A percentile compares a stretch with the other conserved stretches of the same genome.
Conservation (phyloP, 2,113 vertebrate genomes). For the Sprattus sprattus region DNA sequence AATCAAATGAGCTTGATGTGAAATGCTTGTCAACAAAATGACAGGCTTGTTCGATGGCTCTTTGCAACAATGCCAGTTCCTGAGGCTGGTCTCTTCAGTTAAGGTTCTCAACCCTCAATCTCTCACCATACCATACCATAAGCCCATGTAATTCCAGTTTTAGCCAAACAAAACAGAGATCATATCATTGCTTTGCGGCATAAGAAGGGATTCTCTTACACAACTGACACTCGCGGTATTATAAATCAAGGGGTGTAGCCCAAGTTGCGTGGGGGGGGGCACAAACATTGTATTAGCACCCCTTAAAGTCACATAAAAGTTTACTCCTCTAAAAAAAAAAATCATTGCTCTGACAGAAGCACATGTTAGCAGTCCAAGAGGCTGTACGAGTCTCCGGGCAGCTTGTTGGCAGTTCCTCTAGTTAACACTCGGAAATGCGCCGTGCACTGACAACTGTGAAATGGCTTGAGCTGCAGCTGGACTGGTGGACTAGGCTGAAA, state of each 20-base stretch:
- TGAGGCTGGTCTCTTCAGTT: neutral
- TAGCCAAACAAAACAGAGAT: neutral
- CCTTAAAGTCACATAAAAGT: neutral
- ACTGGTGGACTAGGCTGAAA: slow-evolving; percentile 58
- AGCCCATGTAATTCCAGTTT: neutral
- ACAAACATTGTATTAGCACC: slow-evolving; percentile 15
- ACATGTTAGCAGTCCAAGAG: neutral
- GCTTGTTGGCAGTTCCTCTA: slow-evolving; percentile 16
- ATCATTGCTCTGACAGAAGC: neutral
- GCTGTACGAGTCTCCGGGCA: neutral
- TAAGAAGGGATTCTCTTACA: neutral
- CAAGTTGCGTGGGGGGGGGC: neutral
- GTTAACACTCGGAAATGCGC: slow-evolving; percentile 57
- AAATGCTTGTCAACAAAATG: neutral
- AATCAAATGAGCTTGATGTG: neutral
- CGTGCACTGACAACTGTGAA: slow-evolving; percentile 69
- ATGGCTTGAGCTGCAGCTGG: slow-evolving; percentile 63
- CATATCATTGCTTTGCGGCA: neutral
- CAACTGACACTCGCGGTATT: neutral
- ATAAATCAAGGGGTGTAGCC: slow-evolving; percentile 10
- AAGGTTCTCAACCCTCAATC: neutral
- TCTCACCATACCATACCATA: neutral
- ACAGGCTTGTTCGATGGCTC: neutral
- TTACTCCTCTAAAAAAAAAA: neutral
- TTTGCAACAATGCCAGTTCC: neutral